Conservation (phyloP, 1,140 invertebrate species). For the Brachionus rubens region DNA sequence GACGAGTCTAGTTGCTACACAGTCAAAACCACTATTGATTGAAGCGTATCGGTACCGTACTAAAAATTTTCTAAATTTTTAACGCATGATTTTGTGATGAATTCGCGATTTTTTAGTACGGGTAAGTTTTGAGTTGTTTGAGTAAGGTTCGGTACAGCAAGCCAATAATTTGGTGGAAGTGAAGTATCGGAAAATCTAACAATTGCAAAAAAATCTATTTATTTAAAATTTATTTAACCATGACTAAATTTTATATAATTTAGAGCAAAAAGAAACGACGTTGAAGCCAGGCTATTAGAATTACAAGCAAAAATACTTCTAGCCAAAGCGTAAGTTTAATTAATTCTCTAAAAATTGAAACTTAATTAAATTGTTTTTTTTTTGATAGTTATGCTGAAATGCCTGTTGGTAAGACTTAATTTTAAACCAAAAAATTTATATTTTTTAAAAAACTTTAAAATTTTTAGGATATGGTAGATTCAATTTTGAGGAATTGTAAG, state of each 20-base stretch:
- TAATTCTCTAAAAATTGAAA: not conserved
- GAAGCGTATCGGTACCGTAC: too few species aligned
- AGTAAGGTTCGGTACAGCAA: too few species aligned
- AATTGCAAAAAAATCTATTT: not conserved
- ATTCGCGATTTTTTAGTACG: too few species aligned
- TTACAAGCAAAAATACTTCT: slow-evolving; percentile 29
- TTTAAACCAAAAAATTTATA: not conserved
- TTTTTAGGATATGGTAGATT: slow-evolving; percentile 9
- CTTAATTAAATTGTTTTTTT: not conserved
- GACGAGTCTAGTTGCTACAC: too few species aligned
- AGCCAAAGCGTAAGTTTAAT: slow-evolving; percentile 3
- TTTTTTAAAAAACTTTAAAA: not conserved
- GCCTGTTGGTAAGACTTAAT: not conserved
- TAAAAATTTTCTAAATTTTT: too few species aligned
- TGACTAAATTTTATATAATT: not conserved
- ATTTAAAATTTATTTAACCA: not conserved
- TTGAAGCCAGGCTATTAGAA: slow-evolving; percentile 26
- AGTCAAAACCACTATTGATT: too few species aligned
- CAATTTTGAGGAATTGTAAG: slow-evolving; percentile 8
- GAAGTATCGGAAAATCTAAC: too few species aligned
- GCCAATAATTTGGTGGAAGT: too few species aligned
- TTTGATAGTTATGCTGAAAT: not conserved
- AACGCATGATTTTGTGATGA: too few species aligned
- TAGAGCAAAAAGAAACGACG: slow-evolving; percentile 16
- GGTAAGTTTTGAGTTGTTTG: too few species aligned